Conservation (phyloP, 2,797 vertebrate genomes). For the Hemibagrus guttatus region DNA sequence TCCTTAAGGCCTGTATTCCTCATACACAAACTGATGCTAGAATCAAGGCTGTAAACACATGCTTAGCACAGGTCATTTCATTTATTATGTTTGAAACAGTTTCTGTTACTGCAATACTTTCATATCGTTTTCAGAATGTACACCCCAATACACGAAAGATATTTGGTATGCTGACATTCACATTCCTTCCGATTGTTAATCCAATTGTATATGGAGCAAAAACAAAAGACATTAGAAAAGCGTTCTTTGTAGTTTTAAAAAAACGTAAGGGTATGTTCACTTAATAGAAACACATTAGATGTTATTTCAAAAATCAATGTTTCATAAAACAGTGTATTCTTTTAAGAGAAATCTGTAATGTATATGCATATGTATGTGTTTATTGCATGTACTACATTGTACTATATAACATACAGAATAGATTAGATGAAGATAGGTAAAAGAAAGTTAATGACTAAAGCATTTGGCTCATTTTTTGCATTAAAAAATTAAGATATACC, state of each 20-base stretch:
- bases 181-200: conserved; percentile 72
- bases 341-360: too few species aligned
- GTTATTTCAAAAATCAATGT: too few species aligned
- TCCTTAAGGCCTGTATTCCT: conserved; percentile 65
- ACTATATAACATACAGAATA: too few species aligned
- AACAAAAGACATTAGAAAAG: conserved; percentile 66
- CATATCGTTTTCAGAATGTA: conserved; percentile 61
- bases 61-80: conserved; percentile 66
- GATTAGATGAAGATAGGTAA: too few species aligned
- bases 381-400: too few species aligned
- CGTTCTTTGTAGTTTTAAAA: conserved; percentile 37
- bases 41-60: conserved; percentile 70
- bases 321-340: too few species aligned
- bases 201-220: conserved; percentile 76
- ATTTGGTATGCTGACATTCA: conserved; percentile 63
- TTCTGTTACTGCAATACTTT: conserved; percentile 45
- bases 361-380: too few species aligned
- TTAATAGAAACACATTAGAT: background rate
- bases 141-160: conserved; percentile 60
- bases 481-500: too few species aligned
- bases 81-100: conserved; percentile 65
- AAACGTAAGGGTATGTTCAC: conserved; percentile 25
- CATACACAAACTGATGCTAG: conserved; percentile 58
- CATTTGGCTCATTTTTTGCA: too few species aligned
- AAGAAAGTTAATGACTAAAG: too few species aligned